A percentile compares a stretch with the other conserved stretches of the same genome.
These are phyloP conservation scores for Elysia chlorotica DNA, from an alignment of 1,140 invertebrate genomes.

Conservation along the genomic window DNA sequence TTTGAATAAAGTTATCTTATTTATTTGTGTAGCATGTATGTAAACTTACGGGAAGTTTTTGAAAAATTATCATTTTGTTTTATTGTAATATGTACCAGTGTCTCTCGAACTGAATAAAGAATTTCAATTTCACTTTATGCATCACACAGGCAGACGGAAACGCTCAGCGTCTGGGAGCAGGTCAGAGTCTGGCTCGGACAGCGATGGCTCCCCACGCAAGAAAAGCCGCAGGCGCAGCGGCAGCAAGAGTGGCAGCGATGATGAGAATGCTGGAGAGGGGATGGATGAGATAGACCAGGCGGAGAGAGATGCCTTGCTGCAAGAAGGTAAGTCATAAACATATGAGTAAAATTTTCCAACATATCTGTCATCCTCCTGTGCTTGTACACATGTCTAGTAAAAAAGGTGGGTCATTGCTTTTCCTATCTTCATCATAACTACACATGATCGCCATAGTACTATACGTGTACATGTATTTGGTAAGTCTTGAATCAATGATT, in stretches of 20 bases:
- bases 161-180: not conserved
- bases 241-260: constrained; percentile 27
- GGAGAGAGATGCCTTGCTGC: constrained; percentile 19
- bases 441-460: no score
- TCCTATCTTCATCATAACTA: not conserved
- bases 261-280: constrained; percentile 8
- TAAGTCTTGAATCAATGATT: no score
- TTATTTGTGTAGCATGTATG: not conserved
- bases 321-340: constrained; percentile 9
- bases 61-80: not conserved
- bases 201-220: constrained; percentile 23
- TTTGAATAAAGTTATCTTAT: not conserved
- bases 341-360: no score
- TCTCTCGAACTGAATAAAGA: not conserved
- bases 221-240: constrained; percentile 17
- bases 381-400: not conserved
- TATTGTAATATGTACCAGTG: not conserved
- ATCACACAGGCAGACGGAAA: not conserved
- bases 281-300: constrained; percentile 26
- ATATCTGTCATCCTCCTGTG: not conserved
- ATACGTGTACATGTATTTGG: no score
- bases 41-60: not conserved
- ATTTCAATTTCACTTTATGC: not conserved
- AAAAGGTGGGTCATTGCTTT: not conserved
- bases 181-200: constrained; percentile 24